Base-by-base conservation (phyloP, 2,797 vertebrate genomes). In the Notolabrus celidotus region DNA sequence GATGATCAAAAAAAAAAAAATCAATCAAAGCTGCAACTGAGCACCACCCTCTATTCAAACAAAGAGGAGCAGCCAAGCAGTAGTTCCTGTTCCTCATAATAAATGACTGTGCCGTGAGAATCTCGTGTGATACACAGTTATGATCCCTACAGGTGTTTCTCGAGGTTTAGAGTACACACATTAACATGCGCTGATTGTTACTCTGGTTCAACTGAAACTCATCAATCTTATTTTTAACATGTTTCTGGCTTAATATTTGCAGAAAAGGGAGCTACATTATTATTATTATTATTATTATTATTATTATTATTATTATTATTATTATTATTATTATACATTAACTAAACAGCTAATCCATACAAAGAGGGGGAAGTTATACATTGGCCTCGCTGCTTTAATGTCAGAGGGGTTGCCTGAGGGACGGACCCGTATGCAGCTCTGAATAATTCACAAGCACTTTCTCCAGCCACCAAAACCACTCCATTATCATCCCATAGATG, bases 381-480 rank as follows among this genome's bases (percentile, higher is more conserved):
- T 86, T 85, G 19, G 77, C 80, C 76, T 57, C 29, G 66, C 52
- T 60, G 70, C 76, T 74, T 85, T 73, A 79, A 16, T 58, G 67
- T 81, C 16, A 6, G 11, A 36, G 29, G 74, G 9, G 19, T 42
- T n/a, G 52, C 64, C 49, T 4, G 19, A 75, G 76, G 80, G 69
- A 81, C 45, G 45, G 12, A 74, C 71, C 68, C 83, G 81, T 73
- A 63, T 79, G 61, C 56, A 38, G 58, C 73, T 72, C 85, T 95
- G 84, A 94, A 92, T 94, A 89, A 95, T 95, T 94, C 89, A 95
- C 89, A 84, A 87, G 70, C 87, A 92, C 93, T 94, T 94, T 95
- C 91, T 89, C 88, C 81, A 78, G 86, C 88, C 91, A 91, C 86
- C 79, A 80, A 86, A 89, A 84, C 82, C 75, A 74, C 84, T 85